These are phyloP conservation scores for Plemyria rubiginata DNA, from an alignment of 2,888 invertebrate species.

Conservation along the genomic window DNA sequence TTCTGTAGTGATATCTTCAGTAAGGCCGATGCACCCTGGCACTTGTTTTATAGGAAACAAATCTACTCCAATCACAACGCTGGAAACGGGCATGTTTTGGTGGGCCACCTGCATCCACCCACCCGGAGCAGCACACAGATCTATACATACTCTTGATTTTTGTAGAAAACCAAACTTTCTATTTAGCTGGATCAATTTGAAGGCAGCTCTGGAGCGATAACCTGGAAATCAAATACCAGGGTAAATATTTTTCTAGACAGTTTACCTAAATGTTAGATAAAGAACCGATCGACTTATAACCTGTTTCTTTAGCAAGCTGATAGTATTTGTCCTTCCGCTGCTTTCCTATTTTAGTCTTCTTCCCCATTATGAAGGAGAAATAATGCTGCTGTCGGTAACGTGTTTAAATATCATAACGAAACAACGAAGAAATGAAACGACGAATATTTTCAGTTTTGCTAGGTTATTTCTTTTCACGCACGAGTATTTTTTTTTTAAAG, in stretches of 20 bases:
- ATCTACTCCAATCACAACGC: conserved; percentile 97
- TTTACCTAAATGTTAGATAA: no score
- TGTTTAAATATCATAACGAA: conserved; percentile 35
- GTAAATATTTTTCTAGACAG: neutral
- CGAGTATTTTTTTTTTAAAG: no score
- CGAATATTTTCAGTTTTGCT: neutral
- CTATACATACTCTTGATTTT: conserved; percentile 97
- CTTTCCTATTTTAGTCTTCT: conserved; percentile 98
- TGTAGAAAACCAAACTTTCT: conserved; percentile 98
- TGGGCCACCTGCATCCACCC: conserved; percentile 99
- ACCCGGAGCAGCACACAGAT: conserved; percentile 99
- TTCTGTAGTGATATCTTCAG: conserved; percentile 98
- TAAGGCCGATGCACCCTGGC: conserved; percentile 94
- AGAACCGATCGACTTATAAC: conserved; percentile 73
- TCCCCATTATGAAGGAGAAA: conserved; percentile 89
- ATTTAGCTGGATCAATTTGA: conserved; percentile 99
- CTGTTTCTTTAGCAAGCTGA: conserved; percentile 99
- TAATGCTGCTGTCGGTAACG: conserved; percentile 7
- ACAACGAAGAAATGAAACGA: neutral
- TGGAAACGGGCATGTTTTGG: conserved; percentile 98
- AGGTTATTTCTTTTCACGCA: conserved; percentile 7
- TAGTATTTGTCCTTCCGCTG: conserved; percentile 99
- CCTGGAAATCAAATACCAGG: conserved; percentile 81
- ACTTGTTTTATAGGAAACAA: conserved; percentile 95
- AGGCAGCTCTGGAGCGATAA: conserved; percentile 98